Conservation (phyloP, 1,140 invertebrate genomes). For the Helicoverpa armigera region DNA sequence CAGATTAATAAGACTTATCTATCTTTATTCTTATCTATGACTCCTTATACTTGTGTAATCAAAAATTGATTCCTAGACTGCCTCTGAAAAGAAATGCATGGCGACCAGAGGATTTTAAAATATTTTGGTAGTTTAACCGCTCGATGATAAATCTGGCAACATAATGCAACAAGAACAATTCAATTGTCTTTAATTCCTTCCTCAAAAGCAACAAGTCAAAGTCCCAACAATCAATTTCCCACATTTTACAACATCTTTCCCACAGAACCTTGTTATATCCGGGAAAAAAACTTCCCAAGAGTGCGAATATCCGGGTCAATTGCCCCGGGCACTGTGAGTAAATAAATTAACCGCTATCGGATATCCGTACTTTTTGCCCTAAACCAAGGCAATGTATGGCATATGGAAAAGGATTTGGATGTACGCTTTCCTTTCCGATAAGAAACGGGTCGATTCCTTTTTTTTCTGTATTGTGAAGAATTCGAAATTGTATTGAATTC, state of each 20-base stretch:
- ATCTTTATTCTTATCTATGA: too few species aligned
- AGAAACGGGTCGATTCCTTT: not conserved
- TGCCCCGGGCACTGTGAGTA: conserved; percentile 55
- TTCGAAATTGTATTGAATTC: too few species aligned
- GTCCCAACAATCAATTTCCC: conserved; percentile 34
- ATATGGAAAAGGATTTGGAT: conserved; percentile 26
- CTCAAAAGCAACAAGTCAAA: conserved; percentile 18
- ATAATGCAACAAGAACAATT: not conserved
- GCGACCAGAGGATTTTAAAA: too few species aligned
- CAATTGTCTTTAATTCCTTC: not conserved
- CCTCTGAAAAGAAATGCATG: too few species aligned
- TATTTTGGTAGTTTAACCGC: too few species aligned
- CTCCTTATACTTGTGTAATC: too few species aligned
- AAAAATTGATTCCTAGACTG: too few species aligned
- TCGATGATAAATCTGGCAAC: too few species aligned
- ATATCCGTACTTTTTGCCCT: conserved; percentile 48
- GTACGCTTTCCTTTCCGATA: not conserved
- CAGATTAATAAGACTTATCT: too few species aligned
- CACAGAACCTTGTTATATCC: conserved; percentile 49
- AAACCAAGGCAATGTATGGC: conserved; percentile 8
- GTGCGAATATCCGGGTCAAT: conserved; percentile 59
- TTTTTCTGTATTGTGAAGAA: not conserved
- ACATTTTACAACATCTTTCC: conserved; percentile 32
- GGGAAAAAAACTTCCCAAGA: conserved; percentile 45
- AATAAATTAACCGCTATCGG: conserved; percentile 63